Evolutionary conservation across 2,888 invertebrate species (phyloP).

Genomic region (Drosophila tripunctata): DNA sequence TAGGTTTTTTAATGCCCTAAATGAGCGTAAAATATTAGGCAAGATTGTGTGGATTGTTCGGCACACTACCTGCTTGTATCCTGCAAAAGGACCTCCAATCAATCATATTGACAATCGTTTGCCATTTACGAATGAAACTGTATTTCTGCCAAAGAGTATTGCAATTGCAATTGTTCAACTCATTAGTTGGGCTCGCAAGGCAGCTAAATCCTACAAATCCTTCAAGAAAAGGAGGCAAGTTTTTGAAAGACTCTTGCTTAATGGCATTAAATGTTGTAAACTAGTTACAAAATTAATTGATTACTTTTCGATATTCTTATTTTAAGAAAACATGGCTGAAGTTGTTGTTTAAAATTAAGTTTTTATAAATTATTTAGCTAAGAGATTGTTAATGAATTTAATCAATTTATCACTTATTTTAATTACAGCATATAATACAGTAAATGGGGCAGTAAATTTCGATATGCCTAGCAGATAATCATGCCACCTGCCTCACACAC

Average conservation of each 20-base stretch:
- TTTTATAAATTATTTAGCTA: no score
- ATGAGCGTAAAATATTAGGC: slow-evolving; percentile 80
- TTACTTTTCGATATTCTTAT: no score
- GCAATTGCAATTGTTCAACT: slow-evolving; percentile 25
- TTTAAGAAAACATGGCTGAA: no score
- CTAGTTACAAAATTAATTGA: neutral
- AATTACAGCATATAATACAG: neutral
- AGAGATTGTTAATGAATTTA: no score
- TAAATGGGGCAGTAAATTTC: neutral
- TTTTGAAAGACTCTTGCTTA: neutral
- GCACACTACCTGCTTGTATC: slow-evolving; percentile 44
- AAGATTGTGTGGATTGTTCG: slow-evolving; percentile 48
- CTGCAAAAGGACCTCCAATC: slow-evolving; percentile 48
- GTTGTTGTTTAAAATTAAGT: no score
- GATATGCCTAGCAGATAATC: neutral
- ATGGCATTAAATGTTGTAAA: neutral
- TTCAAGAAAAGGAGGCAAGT: neutral
- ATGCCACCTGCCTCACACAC: slow-evolving; percentile 30
- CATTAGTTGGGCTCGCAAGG: slow-evolving; percentile 26
- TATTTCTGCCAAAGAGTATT: slow-evolving; percentile 11
- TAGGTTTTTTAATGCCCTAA: slow-evolving; percentile 66
- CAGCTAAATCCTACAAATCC: slow-evolving; percentile 19
- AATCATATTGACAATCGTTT: slow-evolving; percentile 58
- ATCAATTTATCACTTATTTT: no score
- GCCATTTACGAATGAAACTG: slow-evolving; percentile 23